These are phyloP conservation scores for Electrona antarctica DNA, from an alignment of 2,113 vertebrate species.

Conservation along the genomic window DNA sequence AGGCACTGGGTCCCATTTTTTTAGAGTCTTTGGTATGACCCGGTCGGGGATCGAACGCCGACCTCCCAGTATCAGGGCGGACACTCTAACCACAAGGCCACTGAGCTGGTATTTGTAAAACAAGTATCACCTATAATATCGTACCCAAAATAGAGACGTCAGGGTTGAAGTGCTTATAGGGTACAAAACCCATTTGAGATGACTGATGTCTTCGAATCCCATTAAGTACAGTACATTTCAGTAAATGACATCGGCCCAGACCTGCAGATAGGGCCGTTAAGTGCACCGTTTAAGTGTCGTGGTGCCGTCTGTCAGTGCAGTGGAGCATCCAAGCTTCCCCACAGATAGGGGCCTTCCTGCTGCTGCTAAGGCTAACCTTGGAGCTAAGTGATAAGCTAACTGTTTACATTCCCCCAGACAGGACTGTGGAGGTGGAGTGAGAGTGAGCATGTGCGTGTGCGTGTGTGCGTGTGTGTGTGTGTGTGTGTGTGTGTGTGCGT, in stretches of 20 bases:
- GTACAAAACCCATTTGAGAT: too few species aligned
- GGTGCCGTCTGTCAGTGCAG: conserved; percentile 27
- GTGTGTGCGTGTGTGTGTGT: not conserved
- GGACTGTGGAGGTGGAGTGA: conserved; percentile 38
- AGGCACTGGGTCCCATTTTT: too few species aligned
- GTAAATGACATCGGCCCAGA: not conserved
- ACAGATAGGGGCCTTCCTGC: conserved; percentile 63
- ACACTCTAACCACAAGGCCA: too few species aligned
- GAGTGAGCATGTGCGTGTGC: conserved; percentile 1
- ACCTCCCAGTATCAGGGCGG: too few species aligned
- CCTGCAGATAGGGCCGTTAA: conserved; percentile 20
- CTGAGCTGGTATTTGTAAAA: too few species aligned
- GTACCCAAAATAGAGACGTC: too few species aligned
- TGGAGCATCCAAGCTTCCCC: conserved; percentile 45
- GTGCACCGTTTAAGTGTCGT: conserved; percentile 10
- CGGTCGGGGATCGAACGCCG: too few species aligned
- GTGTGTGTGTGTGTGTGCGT: conserved; percentile 17
- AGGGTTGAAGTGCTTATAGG: too few species aligned
- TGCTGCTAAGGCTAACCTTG: conserved; percentile 60
- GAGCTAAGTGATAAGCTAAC: conserved; percentile 65
- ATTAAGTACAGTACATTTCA: not conserved
- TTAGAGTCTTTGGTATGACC: too few species aligned
- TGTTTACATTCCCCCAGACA: conserved; percentile 74
- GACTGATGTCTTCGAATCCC: too few species aligned
- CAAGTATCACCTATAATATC: too few species aligned